Base-by-base conservation (phyloP, 2,888 invertebrate species). In the Cryptophagus acutangulus region DNA sequence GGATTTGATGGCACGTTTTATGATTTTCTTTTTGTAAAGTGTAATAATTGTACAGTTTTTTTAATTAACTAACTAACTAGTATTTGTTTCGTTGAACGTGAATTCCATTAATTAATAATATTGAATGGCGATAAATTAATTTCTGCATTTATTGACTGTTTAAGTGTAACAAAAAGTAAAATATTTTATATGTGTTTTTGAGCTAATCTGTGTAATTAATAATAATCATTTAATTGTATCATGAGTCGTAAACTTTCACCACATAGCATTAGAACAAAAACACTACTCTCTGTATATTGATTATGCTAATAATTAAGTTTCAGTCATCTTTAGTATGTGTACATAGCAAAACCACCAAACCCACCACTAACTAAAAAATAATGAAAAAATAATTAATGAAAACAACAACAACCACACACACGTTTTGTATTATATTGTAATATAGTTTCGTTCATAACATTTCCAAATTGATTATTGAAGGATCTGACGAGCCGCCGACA, bases 371-470 rank as follows among this genome's bases (percentile, higher is more conserved):
- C n/a, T n/a, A n/a, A n/a, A n/a, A n/a, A n/a, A n/a, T n/a, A n/a
- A n/a, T n/a, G n/a, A 41, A 31, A 31, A 31, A n/a, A 29, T 29
- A 12, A 29, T 6, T 29, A 12, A 29, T 10, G 13, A 20, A 36
- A 15, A 38, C 17, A 37, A 17, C 24, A 49, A 33, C 47, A 48
- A 45, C 5, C 10, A 12, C 16, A 28, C 26, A 16, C 26, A 37
- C 40, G 57, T 63, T 62, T 63, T 67, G 67, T 67, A 67, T 66
- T 66, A 67, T 67, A 67, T 62, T 58, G 67, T 67, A 67, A 66
- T 66, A 67, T 67, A 67, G 66, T 66, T 67, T 66, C 61, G 62
- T 65, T 59, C 52, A 54, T 58, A 61, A 62, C 62, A 63, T 64
- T 64, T 64, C 62, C 63, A 63, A 63, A 55, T 49, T 40, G 24